phyloP scores from a whole-genome alignment of 2,797 vertebrate species.

The Valencia hispanica region DNA sequence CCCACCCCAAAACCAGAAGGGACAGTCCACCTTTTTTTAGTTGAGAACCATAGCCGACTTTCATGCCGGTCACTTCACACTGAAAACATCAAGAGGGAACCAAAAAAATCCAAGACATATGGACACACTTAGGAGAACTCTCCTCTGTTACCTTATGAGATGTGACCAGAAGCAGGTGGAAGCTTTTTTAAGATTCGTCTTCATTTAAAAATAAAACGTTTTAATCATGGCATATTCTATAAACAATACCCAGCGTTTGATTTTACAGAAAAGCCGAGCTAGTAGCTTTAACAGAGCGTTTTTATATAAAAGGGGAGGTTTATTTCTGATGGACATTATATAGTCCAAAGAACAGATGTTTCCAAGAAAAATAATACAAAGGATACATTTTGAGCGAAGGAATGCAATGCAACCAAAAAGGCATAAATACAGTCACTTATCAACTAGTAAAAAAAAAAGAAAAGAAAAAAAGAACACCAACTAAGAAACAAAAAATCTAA shows the following conservation, averaged over 20 bases:
- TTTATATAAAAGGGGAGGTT: constrained; percentile 64
- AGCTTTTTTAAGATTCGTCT: no score
- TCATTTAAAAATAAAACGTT: no score
- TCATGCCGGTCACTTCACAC: no score
- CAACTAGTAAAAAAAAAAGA: constrained; percentile 87
- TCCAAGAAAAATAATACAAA: constrained; percentile 63
- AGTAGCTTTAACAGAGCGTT: constrained; percentile 25
- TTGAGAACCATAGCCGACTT: no score
- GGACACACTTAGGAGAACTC: no score
- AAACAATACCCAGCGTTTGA: no score
- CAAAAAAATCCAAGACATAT: no score
- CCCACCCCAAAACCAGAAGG: no score
- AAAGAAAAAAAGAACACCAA: constrained; percentile 75
- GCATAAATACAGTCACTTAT: constrained; percentile 88
- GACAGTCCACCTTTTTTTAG: no score
- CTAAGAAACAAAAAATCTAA: constrained; percentile 52
- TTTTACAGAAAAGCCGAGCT: not conserved
- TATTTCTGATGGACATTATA: constrained; percentile 78
- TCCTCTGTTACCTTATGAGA: no score
- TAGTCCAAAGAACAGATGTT: constrained; percentile 71
- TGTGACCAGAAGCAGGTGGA: no score
- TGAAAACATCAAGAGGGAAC: no score
- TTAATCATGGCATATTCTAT: not conserved
- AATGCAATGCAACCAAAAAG: constrained; percentile 82
- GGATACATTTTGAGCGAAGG: constrained; percentile 72